phyloP scores from a whole-genome alignment of 1,140 invertebrate species.

The Adelges cooleyi region DNA sequence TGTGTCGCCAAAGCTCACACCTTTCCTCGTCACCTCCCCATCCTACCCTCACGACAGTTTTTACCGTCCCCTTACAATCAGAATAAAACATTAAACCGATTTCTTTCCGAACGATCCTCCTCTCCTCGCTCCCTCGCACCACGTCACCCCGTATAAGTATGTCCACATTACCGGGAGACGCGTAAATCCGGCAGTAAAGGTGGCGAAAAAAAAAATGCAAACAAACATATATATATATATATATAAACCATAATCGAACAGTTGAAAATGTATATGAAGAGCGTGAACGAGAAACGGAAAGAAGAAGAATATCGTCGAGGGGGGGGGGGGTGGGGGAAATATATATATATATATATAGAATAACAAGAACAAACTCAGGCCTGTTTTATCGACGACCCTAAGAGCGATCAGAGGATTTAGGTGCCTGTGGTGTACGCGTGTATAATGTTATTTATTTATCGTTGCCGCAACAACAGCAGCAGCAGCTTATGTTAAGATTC shows the following conservation, averaged over 20 bases:
- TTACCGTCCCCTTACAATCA: background rate
- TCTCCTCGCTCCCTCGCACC: background rate
- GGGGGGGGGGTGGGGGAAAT: too few species aligned
- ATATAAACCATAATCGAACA: background rate
- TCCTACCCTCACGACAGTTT: background rate
- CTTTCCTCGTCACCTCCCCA: background rate
- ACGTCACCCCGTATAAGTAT: background rate
- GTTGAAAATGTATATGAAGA: background rate
- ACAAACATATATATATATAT: background rate
- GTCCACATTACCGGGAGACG: background rate
- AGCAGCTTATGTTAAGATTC: background rate
- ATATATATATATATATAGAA: too few species aligned
- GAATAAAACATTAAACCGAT: constrained; percentile 14
- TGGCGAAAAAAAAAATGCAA: too few species aligned
- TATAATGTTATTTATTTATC: constrained; percentile 24
- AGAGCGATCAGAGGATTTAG: background rate
- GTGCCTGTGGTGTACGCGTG: background rate
- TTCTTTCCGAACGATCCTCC: background rate
- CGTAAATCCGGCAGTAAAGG: background rate
- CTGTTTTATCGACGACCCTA: background rate
- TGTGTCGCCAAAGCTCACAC: constrained; percentile 22
- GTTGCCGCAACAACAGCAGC: background rate
- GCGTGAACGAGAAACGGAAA: background rate
- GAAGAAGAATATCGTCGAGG: too few species aligned
- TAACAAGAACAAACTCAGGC: background rate